Percentiles rank a stretch among this genome's conserved stretches.
Conservation (phyloP, 2,888 invertebrate species). For the Trilocha varians region DNA sequence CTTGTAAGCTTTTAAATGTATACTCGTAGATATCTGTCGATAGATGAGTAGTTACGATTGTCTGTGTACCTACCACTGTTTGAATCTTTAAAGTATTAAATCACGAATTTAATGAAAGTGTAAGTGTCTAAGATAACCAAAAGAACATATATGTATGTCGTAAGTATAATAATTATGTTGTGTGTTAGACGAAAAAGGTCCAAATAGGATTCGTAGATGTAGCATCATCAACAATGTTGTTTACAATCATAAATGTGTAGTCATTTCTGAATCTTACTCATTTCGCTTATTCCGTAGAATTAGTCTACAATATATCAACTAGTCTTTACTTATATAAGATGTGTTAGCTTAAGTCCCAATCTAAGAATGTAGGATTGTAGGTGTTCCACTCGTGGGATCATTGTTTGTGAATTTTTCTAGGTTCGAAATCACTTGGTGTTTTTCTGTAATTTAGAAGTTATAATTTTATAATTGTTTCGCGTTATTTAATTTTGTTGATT, state of each 20-base stretch:
- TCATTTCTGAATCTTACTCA: background rate
- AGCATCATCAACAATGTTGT: background rate
- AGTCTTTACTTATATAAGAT: slow-evolving; percentile 1
- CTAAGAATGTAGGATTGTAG: slow-evolving; percentile 43
- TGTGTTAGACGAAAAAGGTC: slow-evolving; percentile 34
- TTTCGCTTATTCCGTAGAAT: background rate
- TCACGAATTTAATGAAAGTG: slow-evolving; percentile 1
- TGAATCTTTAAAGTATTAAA: background rate
- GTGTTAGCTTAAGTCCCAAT: slow-evolving; percentile 42
- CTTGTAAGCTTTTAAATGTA: background rate
- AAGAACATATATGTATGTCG: slow-evolving; percentile 10
- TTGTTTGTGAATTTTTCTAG: background rate
- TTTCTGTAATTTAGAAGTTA: background rate
- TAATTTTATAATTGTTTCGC: background rate
- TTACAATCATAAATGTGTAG: background rate
- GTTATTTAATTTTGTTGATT: background rate
- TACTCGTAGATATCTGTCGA: background rate
- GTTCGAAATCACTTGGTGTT: background rate
- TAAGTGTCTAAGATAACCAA: slow-evolving; percentile 10
- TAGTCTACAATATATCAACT: background rate
- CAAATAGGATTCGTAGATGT: slow-evolving; percentile 18
- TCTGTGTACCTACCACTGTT: background rate
- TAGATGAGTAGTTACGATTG: background rate
- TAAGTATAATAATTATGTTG: slow-evolving; percentile 1
- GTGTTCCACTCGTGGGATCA: slow-evolving; percentile 12